A percentile compares a stretch with the other conserved stretches of the same genome.
Conservation (phyloP, 1,140 invertebrate genomes). For the Schmidtea mediterranea region DNA sequence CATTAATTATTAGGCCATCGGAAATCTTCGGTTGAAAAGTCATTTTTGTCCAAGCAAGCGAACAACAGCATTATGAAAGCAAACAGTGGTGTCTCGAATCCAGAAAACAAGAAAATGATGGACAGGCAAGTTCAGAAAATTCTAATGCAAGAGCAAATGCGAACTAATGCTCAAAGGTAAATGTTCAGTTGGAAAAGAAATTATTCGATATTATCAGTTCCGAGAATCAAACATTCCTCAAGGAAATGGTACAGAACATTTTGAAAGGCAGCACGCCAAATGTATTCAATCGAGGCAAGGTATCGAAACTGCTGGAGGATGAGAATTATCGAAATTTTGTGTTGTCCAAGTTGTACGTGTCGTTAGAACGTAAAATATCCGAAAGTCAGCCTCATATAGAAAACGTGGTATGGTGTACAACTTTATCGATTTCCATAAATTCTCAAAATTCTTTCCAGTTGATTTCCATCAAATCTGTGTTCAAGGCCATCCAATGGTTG, state of each 20-base stretch:
- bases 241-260: no score
- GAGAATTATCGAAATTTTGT: constrained; percentile 89
- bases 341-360: constrained; percentile 45
- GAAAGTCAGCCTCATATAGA: constrained; percentile 32
- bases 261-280: no score
- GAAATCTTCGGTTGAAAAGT: constrained; percentile 57
- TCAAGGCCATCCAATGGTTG: constrained; percentile 83
- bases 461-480: constrained; percentile 33
- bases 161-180: no score
- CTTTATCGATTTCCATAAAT: constrained; percentile 33
- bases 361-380: no score
- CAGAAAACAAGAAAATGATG: no score
- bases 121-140: no score
- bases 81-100: no score
- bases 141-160: no score
- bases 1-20: constrained; percentile 30
- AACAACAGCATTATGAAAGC: constrained; percentile 9
- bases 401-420: constrained; percentile 37
- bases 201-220: no score
- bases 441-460: constrained; percentile 38
- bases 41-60: constrained; percentile 55
- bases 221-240: no score
- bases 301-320: constrained; percentile 56
- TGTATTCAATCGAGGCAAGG: no score
- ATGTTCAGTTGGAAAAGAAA: no score